Conservation (phyloP, 2,888 invertebrate genomes). For the Pollenia labialis region DNA sequence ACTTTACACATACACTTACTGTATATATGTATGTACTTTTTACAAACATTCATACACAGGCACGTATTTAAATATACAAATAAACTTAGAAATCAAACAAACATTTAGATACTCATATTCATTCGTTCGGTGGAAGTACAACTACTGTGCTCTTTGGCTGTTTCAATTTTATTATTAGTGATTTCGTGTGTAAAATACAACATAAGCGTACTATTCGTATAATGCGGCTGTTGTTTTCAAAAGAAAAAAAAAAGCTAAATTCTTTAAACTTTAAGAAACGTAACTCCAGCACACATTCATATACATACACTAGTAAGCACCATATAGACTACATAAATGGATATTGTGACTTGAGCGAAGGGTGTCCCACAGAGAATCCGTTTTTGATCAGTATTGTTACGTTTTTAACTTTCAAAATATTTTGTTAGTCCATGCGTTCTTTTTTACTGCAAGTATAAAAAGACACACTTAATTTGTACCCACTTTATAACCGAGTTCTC, state of each 20-base stretch:
- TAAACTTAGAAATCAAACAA: constrained; percentile 36
- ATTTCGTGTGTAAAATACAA: constrained; percentile 76
- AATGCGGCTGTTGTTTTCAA: constrained; percentile 62
- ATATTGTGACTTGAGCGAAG: background rate
- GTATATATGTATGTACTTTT: background rate
- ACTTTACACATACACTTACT: constrained; percentile 4
- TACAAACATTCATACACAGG: background rate
- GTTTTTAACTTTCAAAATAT: too few relatives aligned
- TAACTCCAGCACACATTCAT: constrained; percentile 10
- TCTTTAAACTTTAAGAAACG: constrained; percentile 37
- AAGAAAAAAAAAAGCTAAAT: constrained; percentile 21
- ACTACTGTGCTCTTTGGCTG: constrained; percentile 59
- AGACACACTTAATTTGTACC: too few relatives aligned
- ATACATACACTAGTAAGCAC: background rate
- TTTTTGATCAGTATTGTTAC: too few relatives aligned
- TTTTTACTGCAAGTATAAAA: too few relatives aligned
- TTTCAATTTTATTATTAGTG: constrained; percentile 80
- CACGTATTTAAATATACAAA: constrained; percentile 14
- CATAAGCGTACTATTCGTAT: constrained; percentile 42
- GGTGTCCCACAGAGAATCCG: background rate
- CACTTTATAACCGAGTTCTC: too few relatives aligned
- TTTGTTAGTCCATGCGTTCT: too few relatives aligned
- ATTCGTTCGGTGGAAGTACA: constrained; percentile 38
- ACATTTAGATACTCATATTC: constrained; percentile 19
- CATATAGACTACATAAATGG: too few relatives aligned